Base-by-base conservation (phyloP, 2,888 invertebrate genomes). In the Sesamia inferens region DNA sequence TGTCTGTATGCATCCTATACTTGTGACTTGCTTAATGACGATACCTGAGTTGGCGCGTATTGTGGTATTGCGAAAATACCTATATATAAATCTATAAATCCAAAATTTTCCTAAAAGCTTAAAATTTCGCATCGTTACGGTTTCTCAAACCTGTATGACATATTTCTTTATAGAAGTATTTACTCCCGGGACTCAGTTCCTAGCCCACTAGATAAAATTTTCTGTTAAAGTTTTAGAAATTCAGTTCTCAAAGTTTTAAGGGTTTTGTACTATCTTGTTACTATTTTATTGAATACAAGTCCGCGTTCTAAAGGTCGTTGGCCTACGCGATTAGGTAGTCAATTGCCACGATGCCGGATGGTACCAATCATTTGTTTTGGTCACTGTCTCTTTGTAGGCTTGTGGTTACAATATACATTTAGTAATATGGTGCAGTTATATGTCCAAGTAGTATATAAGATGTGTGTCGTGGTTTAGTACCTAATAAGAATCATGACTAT, bases 311-410 rank as follows among this genome's bases (percentile, higher is more conserved):
- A 16, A 81, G 77, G 77, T 77, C 71, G 0, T 64, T 19, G 71
- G 54, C 65, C 81, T 58, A 16, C 31, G 22, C 48, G 48, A 68
- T 72, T 79, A 57, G 63, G 44, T 44, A 55, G 66, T 13, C 79
- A 79, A 82, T 80, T 80, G 83, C 24, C n/a, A 62, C 65, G 64
- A 73, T 73, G 68, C 55, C 82, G 79, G 82, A 82, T 65, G 82
- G 14, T 11, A 47, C 65, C 79, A 82, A 78, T 79, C 68, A 79
- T 66, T 73, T 82, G 66, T 81, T 76, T 79, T 77, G 66, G 58
- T 24, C 22, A 63, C 44, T 59, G 63, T 67, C 48, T 44, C 48
- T 63, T 72, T 55, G 16, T 22, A 44, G 42, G 5, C 14, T 19
- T 14, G 19, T 24, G 24, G 19, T 67, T 31, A 39, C n/a, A 39